These are phyloP conservation scores for Drosophila jambulina DNA, from an alignment of 1,140 invertebrate species.

Conservation along the genomic window DNA sequence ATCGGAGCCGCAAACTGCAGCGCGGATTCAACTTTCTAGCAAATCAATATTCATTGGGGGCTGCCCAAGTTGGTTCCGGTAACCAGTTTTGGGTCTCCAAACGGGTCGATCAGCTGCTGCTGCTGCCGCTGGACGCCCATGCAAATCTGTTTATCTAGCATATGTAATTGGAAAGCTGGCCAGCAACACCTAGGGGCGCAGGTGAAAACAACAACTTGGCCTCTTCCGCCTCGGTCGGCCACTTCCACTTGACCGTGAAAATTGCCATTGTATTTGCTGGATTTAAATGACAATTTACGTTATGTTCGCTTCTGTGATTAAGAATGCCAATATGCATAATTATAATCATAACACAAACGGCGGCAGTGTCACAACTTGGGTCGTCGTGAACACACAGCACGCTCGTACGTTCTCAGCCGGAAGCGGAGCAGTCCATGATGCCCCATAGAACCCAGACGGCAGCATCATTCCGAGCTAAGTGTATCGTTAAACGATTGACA, in stretches of 20 bases:
- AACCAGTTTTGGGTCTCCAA: conserved; percentile 66
- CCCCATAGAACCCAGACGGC: conserved; percentile 28
- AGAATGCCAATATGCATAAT: conserved; percentile 72
- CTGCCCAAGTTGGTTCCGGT: conserved; percentile 45
- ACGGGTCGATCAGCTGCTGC: conserved; percentile 61
- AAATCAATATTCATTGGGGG: conserved; percentile 32
- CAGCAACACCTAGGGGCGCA: conserved; percentile 67
- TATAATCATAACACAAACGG: conserved; percentile 42
- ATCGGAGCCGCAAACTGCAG: conserved; percentile 19
- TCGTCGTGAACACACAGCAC: conserved; percentile 35
- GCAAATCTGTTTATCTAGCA: conserved; percentile 63
- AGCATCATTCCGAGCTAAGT: conserved; percentile 19
- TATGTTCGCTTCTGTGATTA: conserved; percentile 61
- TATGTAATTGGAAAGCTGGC: conserved; percentile 75
- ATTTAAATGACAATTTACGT: conserved; percentile 78
- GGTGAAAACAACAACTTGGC: conserved; percentile 60
- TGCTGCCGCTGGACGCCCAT: conserved; percentile 42
- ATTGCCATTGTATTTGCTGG: conserved; percentile 53
- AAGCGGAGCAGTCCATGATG: conserved; percentile 44
- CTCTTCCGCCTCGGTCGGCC: conserved; percentile 68
- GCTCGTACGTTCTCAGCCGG: conserved; percentile 56
- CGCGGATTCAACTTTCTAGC: conserved; percentile 67
- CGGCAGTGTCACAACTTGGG: conserved; percentile 39
- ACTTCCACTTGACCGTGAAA: conserved; percentile 75
- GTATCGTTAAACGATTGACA: conserved; percentile 57